Evolutionary conservation across 1,140 invertebrate species (phyloP).

Genomic region (Temnothorax nylanderi): DNA sequence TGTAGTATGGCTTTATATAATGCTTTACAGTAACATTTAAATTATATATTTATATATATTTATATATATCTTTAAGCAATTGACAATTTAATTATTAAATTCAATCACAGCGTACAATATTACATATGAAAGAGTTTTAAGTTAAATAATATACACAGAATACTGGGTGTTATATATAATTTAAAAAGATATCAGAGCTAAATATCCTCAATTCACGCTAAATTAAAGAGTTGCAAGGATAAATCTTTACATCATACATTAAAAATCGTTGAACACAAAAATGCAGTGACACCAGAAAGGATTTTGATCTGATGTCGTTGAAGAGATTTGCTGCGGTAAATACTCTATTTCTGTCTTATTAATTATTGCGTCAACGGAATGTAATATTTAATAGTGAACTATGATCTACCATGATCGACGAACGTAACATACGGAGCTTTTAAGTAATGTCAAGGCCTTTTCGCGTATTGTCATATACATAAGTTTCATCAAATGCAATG

Average conservation of each 20-base stretch:
- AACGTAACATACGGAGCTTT: constrained; percentile 55
- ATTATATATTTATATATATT: constrained; percentile 56
- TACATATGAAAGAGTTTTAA: constrained; percentile 56
- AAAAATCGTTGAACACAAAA: constrained; percentile 66
- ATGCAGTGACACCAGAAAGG: constrained; percentile 57
- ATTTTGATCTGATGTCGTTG: constrained; percentile 51
- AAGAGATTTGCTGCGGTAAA: constrained; percentile 48
- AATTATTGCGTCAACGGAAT: constrained; percentile 67
- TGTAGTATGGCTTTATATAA: constrained; percentile 61
- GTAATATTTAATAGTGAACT: constrained; percentile 65
- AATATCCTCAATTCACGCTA: constrained; percentile 37
- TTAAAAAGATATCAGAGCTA: constrained; percentile 59
- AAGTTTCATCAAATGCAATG: constrained; percentile 73
- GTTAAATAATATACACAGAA: constrained; percentile 67
- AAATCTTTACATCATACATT: constrained; percentile 61
- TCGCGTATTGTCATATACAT: constrained; percentile 71
- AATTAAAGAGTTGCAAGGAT: constrained; percentile 37
- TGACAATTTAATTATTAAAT: constrained; percentile 74
- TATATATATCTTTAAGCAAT: constrained; percentile 67
- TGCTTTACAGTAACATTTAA: constrained; percentile 64
- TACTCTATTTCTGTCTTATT: constrained; percentile 43
- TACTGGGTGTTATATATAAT: constrained; percentile 55
- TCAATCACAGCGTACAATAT: constrained; percentile 69
- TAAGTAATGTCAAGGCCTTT: constrained; percentile 71
- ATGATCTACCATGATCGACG: constrained; percentile 55